Percentiles rank a stretch among this genome's conserved stretches.
Conservation (phyloP, 2,888 invertebrate genomes). For the Ectemnius cavifrons region DNA sequence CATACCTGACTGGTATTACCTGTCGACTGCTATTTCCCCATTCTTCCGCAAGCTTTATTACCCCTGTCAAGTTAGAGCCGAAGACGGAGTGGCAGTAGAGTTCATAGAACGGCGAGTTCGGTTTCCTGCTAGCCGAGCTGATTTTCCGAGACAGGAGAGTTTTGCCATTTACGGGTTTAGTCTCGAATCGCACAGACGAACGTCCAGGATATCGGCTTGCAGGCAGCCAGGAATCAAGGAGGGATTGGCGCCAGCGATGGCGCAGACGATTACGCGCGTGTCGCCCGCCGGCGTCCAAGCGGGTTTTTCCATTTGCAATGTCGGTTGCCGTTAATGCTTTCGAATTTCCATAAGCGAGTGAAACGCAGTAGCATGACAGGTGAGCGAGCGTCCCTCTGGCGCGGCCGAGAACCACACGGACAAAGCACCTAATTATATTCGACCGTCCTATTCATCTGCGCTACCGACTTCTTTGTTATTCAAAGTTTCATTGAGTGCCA, state of each 20-base stretch:
- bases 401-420: conserved; percentile 4
- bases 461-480: neutral
- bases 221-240: conserved; percentile 40
- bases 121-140: neutral
- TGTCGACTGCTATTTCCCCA: neutral
- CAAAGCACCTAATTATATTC: conserved; percentile 15
- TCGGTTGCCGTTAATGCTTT: conserved; percentile 47
- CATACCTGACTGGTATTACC: neutral
- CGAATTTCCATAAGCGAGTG: conserved; percentile 54
- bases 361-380: conserved; percentile 41
- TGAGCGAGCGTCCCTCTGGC: conserved; percentile 23
- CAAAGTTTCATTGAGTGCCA: neutral
- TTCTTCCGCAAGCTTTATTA: neutral
- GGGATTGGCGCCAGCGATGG: conserved; percentile 53
- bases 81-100: neutral
- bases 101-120: neutral
- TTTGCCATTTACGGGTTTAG: conserved; percentile 13
- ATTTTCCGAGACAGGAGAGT: neutral
- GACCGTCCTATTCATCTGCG: neutral
- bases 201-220: conserved; percentile 36
- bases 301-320: conserved; percentile 53
- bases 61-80: neutral
- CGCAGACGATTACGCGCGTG: conserved; percentile 55
- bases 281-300: conserved; percentile 35
- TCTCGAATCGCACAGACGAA: conserved; percentile 35